Evolutionary conservation across 2,797 vertebrate genomes (phyloP).

Genomic region (Lepus townsendii): DNA sequence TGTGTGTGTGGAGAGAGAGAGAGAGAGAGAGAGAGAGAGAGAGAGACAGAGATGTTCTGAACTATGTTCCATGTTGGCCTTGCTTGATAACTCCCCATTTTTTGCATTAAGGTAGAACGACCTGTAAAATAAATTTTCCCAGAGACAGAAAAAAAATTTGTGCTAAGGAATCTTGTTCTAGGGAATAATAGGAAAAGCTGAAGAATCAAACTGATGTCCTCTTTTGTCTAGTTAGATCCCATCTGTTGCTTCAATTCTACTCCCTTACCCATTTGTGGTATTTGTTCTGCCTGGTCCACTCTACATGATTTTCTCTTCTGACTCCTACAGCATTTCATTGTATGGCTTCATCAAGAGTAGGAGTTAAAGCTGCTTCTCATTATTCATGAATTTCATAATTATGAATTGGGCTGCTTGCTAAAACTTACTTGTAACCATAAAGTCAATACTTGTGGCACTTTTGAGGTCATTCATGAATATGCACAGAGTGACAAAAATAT

Average conservation of each 20-base stretch:
- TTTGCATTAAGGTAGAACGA: background rate
- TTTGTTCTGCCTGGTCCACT: background rate
- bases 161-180: background rate
- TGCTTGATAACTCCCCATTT: background rate
- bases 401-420: background rate
- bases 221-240: background rate
- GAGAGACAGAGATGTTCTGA: background rate
- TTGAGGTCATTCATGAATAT: background rate
- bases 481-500: background rate
- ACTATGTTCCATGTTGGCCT: background rate
- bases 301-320: background rate
- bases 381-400: background rate
- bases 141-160: background rate
- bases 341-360: background rate
- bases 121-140: background rate
- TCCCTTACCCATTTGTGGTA: accelerated
- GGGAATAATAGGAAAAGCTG: background rate
- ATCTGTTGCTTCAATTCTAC: background rate
- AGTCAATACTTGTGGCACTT: background rate
- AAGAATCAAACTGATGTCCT: background rate
- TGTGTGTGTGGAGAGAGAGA: too few relatives aligned
- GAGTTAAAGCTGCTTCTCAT: background rate
- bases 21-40: too few relatives aligned
- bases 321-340: background rate
- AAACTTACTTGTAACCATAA: background rate